Percentiles rank a stretch among this genome's conserved stretches.
phyloP scores from a whole-genome alignment of 2,113 vertebrate species.

The Mustela lutreola region DNA sequence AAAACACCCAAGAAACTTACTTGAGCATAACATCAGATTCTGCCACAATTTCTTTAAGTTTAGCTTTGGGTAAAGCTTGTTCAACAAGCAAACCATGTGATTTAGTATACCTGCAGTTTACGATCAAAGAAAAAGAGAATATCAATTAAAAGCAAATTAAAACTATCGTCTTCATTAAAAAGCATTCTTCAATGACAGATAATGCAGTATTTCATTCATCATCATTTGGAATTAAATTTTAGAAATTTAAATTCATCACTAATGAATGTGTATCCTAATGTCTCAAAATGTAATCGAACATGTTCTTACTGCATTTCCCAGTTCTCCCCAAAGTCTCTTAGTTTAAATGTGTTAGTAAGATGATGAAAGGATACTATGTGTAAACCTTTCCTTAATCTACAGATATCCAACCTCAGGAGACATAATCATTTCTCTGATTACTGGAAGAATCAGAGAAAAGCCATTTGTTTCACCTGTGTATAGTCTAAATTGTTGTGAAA shows the following conservation, averaged over 20 bases:
- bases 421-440: not conserved
- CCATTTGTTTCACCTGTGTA: not conserved
- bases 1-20: conserved; percentile 85
- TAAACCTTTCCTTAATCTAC: not conserved
- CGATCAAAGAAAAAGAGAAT: not conserved
- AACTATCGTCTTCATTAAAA: not conserved
- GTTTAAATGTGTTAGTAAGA: not conserved
- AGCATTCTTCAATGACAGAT: not conserved
- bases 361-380: not conserved
- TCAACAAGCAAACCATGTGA: conserved; percentile 96
- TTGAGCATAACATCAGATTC: conserved; percentile 97
- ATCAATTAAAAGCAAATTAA: conserved; percentile 20
- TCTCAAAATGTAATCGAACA: not conserved
- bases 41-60: conserved; percentile 93
- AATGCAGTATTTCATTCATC: not conserved
- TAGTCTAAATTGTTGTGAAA: conserved; percentile 5
- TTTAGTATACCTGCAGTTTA: conserved; percentile 94
- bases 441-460: not conserved
- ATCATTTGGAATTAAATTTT: not conserved
- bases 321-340: not conserved
- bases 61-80: conserved; percentile 93
- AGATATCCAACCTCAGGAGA: not conserved
- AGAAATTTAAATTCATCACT: conserved; percentile 23
- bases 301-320: not conserved
- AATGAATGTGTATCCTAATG: not conserved